These are phyloP conservation scores for Eospalax fontanierii DNA, from an alignment of 2,797 vertebrate species.

Conservation along the genomic window DNA sequence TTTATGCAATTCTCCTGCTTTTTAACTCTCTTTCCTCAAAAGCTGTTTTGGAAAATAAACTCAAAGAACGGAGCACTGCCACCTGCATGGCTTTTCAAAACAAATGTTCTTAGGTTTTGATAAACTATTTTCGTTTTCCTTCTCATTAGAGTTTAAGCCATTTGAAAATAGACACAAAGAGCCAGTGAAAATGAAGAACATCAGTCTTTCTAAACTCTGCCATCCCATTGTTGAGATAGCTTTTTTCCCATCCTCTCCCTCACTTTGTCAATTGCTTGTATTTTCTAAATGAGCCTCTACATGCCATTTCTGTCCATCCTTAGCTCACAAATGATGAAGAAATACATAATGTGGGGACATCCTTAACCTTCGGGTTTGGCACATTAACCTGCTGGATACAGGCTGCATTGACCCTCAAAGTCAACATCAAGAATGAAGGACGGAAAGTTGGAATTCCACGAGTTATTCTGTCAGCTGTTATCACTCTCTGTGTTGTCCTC, in stretches of 20 bases:
- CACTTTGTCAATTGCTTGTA: not conserved
- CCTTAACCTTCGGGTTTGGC: conserved; percentile 94
- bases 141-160: not conserved
- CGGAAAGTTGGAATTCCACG: conserved; percentile 90
- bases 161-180: conserved; percentile 13
- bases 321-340: conserved; percentile 91
- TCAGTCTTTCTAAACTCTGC: not conserved
- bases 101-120: not conserved
- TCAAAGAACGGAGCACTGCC: not conserved
- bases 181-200: not conserved
- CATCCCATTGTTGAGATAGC: not conserved
- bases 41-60: conserved; percentile 62
- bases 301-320: conserved; percentile 46
- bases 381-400: conserved; percentile 95
- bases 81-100: not conserved
- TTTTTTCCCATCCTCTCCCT: not conserved
- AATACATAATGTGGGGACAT: conserved; percentile 93
- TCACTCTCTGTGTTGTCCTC: conserved; percentile 93
- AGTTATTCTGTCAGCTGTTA: conserved; percentile 92
- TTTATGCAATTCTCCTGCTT: not conserved
- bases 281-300: conserved; percentile 30
- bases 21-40: conserved; percentile 30
- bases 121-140: not conserved
- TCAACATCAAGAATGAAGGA: conserved; percentile 94
- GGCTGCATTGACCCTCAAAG: conserved; percentile 94